phyloP scores from a whole-genome alignment of 2,888 invertebrate species.

The Bombyx huttoni region DNA sequence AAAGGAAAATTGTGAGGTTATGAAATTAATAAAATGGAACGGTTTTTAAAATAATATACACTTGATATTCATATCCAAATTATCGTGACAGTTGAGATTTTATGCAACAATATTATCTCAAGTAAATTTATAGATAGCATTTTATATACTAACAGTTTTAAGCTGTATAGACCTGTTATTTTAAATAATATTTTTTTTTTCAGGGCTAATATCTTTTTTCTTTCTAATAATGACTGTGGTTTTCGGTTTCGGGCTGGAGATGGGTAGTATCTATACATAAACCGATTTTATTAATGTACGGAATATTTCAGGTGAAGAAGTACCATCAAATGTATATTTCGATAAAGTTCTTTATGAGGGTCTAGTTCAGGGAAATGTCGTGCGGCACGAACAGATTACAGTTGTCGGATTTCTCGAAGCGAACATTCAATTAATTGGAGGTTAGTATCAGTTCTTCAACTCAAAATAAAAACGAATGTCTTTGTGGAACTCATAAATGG shows the following conservation, averaged over 20 bases:
- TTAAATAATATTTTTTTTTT: background rate
- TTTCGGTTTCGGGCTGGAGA: constrained; percentile 16
- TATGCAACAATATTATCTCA: too few species aligned
- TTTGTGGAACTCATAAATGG: background rate
- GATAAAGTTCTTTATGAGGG: constrained; percentile 40
- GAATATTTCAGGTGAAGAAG: constrained; percentile 13
- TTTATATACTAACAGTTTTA: too few species aligned
- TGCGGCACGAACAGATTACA: constrained; percentile 38
- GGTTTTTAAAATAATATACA: too few species aligned
- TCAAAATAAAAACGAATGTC: background rate
- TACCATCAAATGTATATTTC: constrained; percentile 21
- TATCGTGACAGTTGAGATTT: too few species aligned
- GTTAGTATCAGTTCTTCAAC: constrained; percentile 18
- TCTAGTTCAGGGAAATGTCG: constrained; percentile 16
- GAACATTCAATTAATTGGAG: constrained; percentile 28
- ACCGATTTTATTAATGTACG: background rate
- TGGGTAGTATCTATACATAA: too few species aligned
- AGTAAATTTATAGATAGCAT: too few species aligned
- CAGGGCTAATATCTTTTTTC: background rate
- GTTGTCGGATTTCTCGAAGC: constrained; percentile 27
- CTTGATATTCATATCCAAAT: too few species aligned
- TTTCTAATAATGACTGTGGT: constrained; percentile 21
- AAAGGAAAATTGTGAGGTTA: too few species aligned
- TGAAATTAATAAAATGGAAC: too few species aligned
- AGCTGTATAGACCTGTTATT: too few species aligned